Conservation (phyloP, 2,797 vertebrate genomes). For the Pampus argenteus region DNA sequence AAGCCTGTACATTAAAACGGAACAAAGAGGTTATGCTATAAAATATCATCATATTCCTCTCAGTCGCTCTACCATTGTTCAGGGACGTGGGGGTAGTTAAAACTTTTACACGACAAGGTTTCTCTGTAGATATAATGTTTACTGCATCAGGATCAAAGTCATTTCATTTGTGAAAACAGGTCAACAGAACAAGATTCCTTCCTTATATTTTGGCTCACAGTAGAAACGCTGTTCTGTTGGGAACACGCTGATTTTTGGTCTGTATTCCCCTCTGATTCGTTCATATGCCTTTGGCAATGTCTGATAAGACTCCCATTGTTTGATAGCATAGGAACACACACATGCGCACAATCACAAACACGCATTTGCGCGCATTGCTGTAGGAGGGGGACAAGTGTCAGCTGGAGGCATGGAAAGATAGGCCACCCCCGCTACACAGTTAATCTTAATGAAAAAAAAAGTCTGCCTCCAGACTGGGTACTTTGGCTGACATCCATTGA, state of each 20-base stretch:
- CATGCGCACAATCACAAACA: constrained; percentile 22
- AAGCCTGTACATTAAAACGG: neutral
- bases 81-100: constrained; percentile 2
- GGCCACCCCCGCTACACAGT: constrained; percentile 75
- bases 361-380: constrained; percentile 45
- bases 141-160: constrained; percentile 15
- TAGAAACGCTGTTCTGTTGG: constrained; percentile 58
- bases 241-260: constrained; percentile 69
- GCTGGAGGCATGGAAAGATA: constrained; percentile 80
- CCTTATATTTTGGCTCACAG: constrained; percentile 56
- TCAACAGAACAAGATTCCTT: constrained; percentile 57
- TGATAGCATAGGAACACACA: constrained; percentile 68
- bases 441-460: constrained; percentile 85
- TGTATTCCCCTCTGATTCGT: constrained; percentile 67
- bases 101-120: constrained; percentile 31
- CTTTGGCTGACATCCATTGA: constrained; percentile 78
- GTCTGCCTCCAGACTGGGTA: constrained; percentile 72
- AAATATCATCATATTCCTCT: constrained; percentile 15
- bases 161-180: constrained; percentile 59
- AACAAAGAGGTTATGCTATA: constrained; percentile 22
- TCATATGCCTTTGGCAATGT: constrained; percentile 68
- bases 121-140: constrained; percentile 22
- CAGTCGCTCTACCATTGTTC: neutral
- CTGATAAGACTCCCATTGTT: constrained; percentile 76
- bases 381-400: constrained; percentile 78